Conservation (phyloP, 2,888 invertebrate species). For the Drosophila merina region DNA sequence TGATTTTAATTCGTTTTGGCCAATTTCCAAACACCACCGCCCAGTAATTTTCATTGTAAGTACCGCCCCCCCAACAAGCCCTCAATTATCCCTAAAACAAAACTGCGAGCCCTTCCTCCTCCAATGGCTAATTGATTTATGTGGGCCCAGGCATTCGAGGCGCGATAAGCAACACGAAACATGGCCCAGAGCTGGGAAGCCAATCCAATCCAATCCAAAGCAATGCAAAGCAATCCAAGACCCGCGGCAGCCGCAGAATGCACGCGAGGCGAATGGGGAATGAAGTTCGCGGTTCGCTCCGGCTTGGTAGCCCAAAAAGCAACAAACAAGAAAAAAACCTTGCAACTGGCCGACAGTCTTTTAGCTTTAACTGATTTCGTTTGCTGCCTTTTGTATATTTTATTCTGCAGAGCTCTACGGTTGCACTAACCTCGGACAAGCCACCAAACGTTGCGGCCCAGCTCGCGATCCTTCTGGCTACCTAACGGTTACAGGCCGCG, state of each 20-base stretch:
- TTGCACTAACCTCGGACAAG: conserved; percentile 67
- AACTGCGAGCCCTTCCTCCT: conserved; percentile 11
- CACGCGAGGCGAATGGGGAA: conserved; percentile 62
- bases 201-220: conserved; percentile 21
- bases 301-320: conserved; percentile 39
- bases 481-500: conserved; percentile 60
- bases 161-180: conserved; percentile 68
- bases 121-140: conserved; percentile 66
- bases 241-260: conserved; percentile 36
- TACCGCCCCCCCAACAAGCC: conserved; percentile 6
- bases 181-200: conserved; percentile 44
- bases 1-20: too few relatives aligned
- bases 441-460: conserved; percentile 49
- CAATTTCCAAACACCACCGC: not conserved
- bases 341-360: conserved; percentile 59
- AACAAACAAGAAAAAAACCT: conserved; percentile 18
- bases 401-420: conserved; percentile 1
- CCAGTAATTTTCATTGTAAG: conserved; percentile 22
- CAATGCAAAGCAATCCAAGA: conserved; percentile 28
- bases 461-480: conserved; percentile 45
- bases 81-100: conserved; percentile 42
- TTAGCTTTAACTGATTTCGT: conserved; percentile 67
- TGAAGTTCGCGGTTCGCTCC: conserved; percentile 22
- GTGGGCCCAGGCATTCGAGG: conserved; percentile 50
- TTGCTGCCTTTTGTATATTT: conserved; percentile 1